Conservation (phyloP, 2,113 vertebrate species). For the Eleginops maclovinus region DNA sequence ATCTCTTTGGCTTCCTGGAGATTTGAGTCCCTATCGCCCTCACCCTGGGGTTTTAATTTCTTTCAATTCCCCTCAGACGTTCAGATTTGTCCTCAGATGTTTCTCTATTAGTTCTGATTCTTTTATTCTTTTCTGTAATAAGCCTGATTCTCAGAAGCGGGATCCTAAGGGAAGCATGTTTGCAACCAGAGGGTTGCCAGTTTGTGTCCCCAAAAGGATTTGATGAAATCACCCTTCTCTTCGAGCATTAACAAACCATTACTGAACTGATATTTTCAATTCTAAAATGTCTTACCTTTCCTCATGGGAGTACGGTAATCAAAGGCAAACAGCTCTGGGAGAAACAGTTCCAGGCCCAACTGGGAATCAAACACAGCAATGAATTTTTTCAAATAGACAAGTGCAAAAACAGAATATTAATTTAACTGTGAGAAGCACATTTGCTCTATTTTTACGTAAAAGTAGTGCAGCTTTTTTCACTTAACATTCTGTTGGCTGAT, state of each 20-base stretch:
- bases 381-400: not conserved
- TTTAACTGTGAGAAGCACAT: constrained; percentile 1
- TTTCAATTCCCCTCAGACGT: not conserved
- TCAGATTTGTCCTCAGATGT: not conserved
- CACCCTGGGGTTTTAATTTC: not conserved
- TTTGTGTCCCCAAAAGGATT: not conserved
- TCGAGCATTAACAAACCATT: not conserved
- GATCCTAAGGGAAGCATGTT: too few relatives aligned
- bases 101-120: not conserved
- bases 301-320: not conserved
- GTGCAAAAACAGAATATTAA: not conserved
- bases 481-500: not conserved
- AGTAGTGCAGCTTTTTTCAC: not conserved
- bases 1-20: not conserved
- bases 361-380: not conserved
- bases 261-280: not conserved
- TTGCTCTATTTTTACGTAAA: not conserved
- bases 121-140: not conserved
- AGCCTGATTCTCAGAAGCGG: not conserved
- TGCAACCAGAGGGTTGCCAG: not conserved
- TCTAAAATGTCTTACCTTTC: not conserved
- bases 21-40: not conserved
- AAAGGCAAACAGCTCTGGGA: not conserved
- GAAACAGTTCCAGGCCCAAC: not conserved
- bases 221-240: not conserved